A percentile compares a stretch with the other conserved stretches of the same genome.
Evolutionary conservation across 2,797 vertebrate genomes (phyloP).

Genomic region (Enteromius fasciolatus): DNA sequence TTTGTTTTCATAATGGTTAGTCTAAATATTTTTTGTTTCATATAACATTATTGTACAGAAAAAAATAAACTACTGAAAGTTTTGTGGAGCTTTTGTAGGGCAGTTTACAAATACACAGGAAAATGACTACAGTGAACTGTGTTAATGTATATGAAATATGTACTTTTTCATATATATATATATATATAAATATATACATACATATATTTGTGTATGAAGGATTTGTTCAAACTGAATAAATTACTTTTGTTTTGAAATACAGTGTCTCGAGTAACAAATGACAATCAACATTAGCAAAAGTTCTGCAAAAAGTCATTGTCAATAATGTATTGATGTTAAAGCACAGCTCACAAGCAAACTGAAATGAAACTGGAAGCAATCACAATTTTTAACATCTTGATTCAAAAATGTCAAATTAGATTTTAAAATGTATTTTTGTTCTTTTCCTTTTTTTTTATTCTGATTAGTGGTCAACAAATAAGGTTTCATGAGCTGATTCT

Average conservation of each 20-base stretch:
- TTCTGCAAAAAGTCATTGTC: neutral
- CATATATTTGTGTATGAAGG: conserved; percentile 64
- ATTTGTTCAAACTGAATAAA: conserved; percentile 75
- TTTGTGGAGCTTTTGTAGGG: conserved; percentile 61
- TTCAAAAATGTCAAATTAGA: neutral
- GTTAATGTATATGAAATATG: conserved; percentile 28
- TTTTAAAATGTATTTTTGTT: neutral
- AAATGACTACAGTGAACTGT: conserved; percentile 58
- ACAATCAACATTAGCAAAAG: neutral
- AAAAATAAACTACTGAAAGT: conserved; percentile 43
- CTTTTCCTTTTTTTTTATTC: neutral
- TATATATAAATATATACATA: conserved; percentile 61
- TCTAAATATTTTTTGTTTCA: conserved; percentile 62
- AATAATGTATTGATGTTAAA: neutral
- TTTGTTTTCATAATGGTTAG: conserved; percentile 65
- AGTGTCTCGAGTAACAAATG: neutral
- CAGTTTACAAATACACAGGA: conserved; percentile 63
- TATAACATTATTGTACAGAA: conserved; percentile 67
- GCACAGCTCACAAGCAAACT: neutral
- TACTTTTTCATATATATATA: conserved; percentile 57
- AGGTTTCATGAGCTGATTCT: neutral
- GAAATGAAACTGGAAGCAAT: neutral
- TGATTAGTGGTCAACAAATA: neutral
- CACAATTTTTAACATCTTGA: neutral
- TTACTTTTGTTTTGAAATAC: conserved; percentile 70